These are phyloP conservation scores for Himalopsyche tibetana DNA, from an alignment of 2,888 invertebrate species.

Conservation along the genomic window DNA sequence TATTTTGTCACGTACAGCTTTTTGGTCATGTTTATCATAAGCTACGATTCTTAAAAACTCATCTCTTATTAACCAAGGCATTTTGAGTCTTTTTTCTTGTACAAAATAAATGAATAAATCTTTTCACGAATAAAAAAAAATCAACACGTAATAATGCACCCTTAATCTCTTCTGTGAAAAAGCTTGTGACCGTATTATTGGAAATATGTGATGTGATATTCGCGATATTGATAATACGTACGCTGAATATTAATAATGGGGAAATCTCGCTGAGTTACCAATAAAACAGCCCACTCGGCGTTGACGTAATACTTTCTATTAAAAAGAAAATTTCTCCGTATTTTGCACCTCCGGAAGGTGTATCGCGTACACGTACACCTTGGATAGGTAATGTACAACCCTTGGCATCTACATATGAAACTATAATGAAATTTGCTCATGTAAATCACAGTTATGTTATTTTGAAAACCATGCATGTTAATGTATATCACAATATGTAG, in stretches of 20 bases:
- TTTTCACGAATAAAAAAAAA: background rate
- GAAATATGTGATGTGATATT: background rate
- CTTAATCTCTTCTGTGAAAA: background rate
- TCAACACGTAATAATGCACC: background rate
- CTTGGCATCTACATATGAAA: no score
- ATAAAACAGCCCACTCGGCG: constrained; percentile 17
- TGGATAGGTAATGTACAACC: background rate
- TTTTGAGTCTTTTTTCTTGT: no score
- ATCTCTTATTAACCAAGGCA: no score
- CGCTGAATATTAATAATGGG: constrained; percentile 21
- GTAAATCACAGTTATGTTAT: no score
- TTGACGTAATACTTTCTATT: constrained; percentile 31
- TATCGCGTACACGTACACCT: background rate
- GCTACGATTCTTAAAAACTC: no score
- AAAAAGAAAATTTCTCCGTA: background rate
- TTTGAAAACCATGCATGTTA: no score
- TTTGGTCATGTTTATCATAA: no score
- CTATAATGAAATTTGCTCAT: no score
- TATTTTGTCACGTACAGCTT: no score
- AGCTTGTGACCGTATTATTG: constrained; percentile 22
- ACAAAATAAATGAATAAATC: no score
- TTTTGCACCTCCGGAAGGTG: constrained; percentile 29
- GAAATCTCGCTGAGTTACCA: background rate
- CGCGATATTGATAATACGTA: constrained; percentile 2
- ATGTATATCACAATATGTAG: no score